These are phyloP conservation scores for Paracentrotus lividus DNA, from an alignment of 53 echinoderm and acorn worm genomes.

Conservation along the genomic window DNA sequence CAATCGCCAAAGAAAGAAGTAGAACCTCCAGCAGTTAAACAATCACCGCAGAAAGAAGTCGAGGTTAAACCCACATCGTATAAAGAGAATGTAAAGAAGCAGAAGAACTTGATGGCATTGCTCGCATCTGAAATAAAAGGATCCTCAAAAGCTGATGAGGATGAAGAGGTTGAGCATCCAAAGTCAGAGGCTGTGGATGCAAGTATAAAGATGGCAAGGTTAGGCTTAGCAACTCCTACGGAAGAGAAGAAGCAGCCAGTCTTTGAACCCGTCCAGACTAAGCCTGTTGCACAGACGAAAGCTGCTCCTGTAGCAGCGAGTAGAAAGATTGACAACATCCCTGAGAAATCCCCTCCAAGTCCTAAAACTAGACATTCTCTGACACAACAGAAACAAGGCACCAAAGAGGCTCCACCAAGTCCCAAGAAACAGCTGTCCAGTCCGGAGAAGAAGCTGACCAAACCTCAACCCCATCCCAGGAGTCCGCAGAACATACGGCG, in stretches of 20 bases:
- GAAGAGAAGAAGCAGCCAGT: neutral
- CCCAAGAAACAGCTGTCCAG: slow-evolving; percentile 43
- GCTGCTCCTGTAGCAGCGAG: neutral
- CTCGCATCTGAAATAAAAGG: slow-evolving; percentile 55
- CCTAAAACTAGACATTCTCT: slow-evolving; percentile 31
- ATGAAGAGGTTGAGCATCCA: slow-evolving; percentile 50
- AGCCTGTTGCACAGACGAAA: slow-evolving; percentile 44
- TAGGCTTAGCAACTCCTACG: slow-evolving; percentile 33
- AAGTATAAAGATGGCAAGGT: slow-evolving; percentile 70
- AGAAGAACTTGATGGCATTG: slow-evolving; percentile 58
- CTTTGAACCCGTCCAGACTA: neutral
- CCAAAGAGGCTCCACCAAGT: slow-evolving; percentile 19
- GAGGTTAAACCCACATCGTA: slow-evolving; percentile 50
- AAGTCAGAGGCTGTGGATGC: slow-evolving; percentile 70
- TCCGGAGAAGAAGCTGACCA: slow-evolving; percentile 56
- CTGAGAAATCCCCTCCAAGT: slow-evolving; percentile 15
- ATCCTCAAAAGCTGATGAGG: neutral
- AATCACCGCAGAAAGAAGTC: slow-evolving; percentile 8
- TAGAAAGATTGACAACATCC: neutral
- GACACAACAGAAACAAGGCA: slow-evolving; percentile 2
- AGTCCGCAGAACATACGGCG: slow-evolving; percentile 61
- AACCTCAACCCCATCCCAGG: slow-evolving; percentile 62
- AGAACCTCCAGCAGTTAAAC: neutral
- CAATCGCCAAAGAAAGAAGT: slow-evolving; percentile 20
- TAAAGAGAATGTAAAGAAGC: slow-evolving; percentile 62